Percentiles rank a stretch among this genome's conserved stretches.
phyloP scores from a whole-genome alignment of 2,888 invertebrate species.

The Synanthedon andrenaeformis region DNA sequence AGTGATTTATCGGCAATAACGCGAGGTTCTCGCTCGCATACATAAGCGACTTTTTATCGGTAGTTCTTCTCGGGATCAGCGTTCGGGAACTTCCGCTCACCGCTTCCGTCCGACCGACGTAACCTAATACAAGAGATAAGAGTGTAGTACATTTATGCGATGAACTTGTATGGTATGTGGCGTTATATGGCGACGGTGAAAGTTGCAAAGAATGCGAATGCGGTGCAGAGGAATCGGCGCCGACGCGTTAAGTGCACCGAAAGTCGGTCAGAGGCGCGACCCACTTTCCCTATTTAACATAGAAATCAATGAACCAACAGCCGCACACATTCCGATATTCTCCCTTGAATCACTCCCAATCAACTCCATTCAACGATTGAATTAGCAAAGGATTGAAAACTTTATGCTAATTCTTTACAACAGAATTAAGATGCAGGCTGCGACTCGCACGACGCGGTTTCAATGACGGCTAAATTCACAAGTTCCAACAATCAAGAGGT shows the following conservation, averaged over 20 bases:
- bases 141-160: no score
- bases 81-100: neutral
- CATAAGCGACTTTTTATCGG: neutral
- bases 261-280: conserved; percentile 16
- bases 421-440: no score
- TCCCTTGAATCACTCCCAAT: neutral
- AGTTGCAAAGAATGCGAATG: neutral
- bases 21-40: neutral
- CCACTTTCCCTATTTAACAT: conserved; percentile 19
- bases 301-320: conserved; percentile 18
- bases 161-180: no score
- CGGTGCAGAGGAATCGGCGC: neutral
- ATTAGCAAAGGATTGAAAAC: no score
- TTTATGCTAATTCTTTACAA: no score
- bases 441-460: no score
- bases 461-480: no score
- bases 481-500: no score
- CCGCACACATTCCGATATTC: neutral
- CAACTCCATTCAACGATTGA: no score
- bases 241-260: conserved; percentile 4
- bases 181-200: no score
- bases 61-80: neutral
- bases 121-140: no score
- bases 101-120: neutral
- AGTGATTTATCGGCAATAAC: conserved; percentile 1